Base-by-base conservation (phyloP, 2,888 invertebrate species). In the Synergus japonicus region DNA sequence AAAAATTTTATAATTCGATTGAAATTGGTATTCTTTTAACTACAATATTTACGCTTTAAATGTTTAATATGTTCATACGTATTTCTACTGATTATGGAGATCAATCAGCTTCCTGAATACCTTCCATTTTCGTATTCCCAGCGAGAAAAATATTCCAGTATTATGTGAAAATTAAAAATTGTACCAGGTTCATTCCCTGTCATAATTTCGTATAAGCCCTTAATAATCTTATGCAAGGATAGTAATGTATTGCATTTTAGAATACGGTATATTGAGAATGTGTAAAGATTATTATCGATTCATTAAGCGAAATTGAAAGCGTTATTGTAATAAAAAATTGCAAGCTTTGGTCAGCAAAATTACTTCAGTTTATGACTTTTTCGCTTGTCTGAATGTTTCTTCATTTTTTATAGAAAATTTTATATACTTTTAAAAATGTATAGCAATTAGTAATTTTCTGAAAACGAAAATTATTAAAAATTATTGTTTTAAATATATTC, bases 91-190 rank as follows among this genome's bases (percentile, higher is more conserved):
- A 60, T 18, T 60, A 2, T 0, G 10, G 60, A 4, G 10, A 8
- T n/a, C n/a, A 15, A 54, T 69, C 49, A 9, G 7, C 29, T 4
- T 29, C 37, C 10, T 7, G 66, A 67, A 67, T 67, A 37, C 15
- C 37, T 0, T 9, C n/a, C 10, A 4, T 46, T 8, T 73, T 9
- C 49, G 13, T n/a, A 49, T 73, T 10, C n/a, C 29, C 29, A 37
- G 46, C 15, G 54, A 54, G 69, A 73, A 73, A 73, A 73, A 73
- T 73, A 29, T 73, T n/a, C 54, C 29, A n/a, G 54, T n/a, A 73
- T 73, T 73, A 69, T 15, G 22, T 13, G 49, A 69, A 49, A 69
- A 69, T 69, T 22, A 49, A 69, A 69, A 69, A 69, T 69, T 69
- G 69, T 69, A 29, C 46, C 69, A 22, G 8, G 66, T 66, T 8